Percentiles rank a stretch among this genome's conserved stretches.
phyloP scores from a whole-genome alignment of 2,888 invertebrate species.

The Brassicogethes aeneus region DNA sequence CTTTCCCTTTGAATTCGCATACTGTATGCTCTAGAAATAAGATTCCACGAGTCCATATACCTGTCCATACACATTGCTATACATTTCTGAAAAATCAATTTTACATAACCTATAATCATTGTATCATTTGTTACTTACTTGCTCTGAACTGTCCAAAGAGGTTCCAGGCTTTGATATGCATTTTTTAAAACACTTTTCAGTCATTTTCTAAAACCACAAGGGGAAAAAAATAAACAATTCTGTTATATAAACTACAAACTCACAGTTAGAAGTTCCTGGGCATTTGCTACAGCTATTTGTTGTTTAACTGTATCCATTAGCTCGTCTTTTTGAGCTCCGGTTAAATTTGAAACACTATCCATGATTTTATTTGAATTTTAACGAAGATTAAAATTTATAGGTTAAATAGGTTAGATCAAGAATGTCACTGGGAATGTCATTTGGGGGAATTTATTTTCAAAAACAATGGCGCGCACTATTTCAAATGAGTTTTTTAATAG shows the following conservation, averaged over 20 bases:
- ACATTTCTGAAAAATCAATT: slow-evolving; percentile 82
- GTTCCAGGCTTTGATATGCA: slow-evolving; percentile 88
- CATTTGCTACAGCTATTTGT: slow-evolving; percentile 89
- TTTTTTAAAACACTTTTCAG: slow-evolving; percentile 94
- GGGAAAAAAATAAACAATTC: slow-evolving; percentile 30
- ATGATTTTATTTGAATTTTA: slow-evolving; percentile 13
- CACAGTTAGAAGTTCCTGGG: slow-evolving; percentile 84
- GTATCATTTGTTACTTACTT: too few species aligned
- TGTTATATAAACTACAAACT: slow-evolving; percentile 20
- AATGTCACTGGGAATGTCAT: background rate
- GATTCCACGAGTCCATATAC: slow-evolving; percentile 94
- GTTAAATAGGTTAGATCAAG: slow-evolving; percentile 1
- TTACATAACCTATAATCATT: too few species aligned
- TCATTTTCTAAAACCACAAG: slow-evolving; percentile 65
- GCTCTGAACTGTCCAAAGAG: slow-evolving; percentile 79
- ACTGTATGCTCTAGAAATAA: slow-evolving; percentile 84
- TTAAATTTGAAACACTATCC: slow-evolving; percentile 40
- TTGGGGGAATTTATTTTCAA: too few species aligned
- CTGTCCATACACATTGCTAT: slow-evolving; percentile 98
- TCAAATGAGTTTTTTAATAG: too few species aligned
- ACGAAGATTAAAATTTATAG: background rate
- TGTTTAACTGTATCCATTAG: slow-evolving; percentile 92
- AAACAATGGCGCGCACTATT: too few species aligned
- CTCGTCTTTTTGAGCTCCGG: slow-evolving; percentile 70
- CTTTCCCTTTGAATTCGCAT: slow-evolving; percentile 77